These are phyloP conservation scores for Corydoras maculifer DNA, from an alignment of 2,113 vertebrate species.

Conservation along the genomic window DNA sequence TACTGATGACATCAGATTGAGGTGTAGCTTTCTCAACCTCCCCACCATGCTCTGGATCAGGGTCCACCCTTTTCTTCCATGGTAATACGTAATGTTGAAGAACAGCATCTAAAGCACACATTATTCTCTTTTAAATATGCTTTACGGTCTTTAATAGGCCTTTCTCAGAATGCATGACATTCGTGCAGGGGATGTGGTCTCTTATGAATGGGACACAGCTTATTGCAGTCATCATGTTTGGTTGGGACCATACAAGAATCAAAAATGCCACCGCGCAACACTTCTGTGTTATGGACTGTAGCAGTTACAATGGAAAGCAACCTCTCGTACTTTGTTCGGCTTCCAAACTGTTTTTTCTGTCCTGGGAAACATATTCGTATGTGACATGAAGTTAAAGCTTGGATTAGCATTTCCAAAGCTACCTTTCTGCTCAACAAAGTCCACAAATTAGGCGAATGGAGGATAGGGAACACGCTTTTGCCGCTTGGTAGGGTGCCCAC, in stretches of 20 bases:
- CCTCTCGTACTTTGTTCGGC: neutral
- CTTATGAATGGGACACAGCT: neutral
- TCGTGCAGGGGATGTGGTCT: neutral
- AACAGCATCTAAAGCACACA: neutral
- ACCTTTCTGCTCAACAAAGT: neutral
- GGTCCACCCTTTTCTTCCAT: neutral
- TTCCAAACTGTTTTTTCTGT: neutral
- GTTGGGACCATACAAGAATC: neutral
- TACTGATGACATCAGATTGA: neutral
- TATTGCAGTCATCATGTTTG: neutral
- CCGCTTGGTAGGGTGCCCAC: neutral
- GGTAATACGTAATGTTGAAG: neutral
- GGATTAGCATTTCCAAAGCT: neutral
- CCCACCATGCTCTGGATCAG: neutral
- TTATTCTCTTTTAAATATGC: neutral
- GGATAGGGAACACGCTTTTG: neutral
- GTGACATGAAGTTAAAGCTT: neutral
- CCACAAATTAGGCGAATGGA: neutral
- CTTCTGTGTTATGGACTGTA: neutral
- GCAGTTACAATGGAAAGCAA: neutral
- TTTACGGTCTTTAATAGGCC: constrained; percentile 2
- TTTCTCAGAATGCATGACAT: neutral
- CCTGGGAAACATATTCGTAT: neutral
- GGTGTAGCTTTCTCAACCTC: neutral
- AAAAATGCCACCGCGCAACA: neutral